Evolutionary conservation across 2,888 invertebrate species (phyloP).

Genomic region (Eueremaeus valkanovi): DNA sequence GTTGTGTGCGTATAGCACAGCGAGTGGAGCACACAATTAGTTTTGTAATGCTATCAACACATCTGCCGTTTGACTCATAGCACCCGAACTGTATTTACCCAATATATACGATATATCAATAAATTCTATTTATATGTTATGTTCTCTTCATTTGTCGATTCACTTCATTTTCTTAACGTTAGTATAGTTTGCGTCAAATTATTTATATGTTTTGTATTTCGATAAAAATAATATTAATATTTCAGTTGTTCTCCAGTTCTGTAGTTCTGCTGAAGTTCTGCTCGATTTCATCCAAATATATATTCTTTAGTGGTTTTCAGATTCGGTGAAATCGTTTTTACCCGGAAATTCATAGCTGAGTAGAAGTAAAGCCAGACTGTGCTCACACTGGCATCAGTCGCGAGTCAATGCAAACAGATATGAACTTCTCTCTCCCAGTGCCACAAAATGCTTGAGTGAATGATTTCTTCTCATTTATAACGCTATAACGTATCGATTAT

Average conservation of each 20-base stretch:
- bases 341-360: slow-evolving; percentile 11
- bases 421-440: neutral
- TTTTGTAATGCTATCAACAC: slow-evolving; percentile 32
- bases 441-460: slow-evolving; percentile 3
- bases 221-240: neutral
- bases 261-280: neutral
- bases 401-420: slow-evolving; percentile 15
- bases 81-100: neutral
- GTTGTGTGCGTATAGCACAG: neutral
- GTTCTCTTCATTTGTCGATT: slow-evolving; percentile 15
- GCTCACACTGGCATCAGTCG: neutral
- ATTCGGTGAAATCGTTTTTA: neutral
- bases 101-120: neutral
- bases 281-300: slow-evolving; percentile 4
- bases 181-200: too few species aligned
- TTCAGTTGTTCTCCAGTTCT: neutral
- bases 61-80: slow-evolving; percentile 31
- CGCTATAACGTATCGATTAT: slow-evolving; percentile 22
- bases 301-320: neutral
- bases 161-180: neutral
- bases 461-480: slow-evolving; percentile 20
- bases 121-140: neutral
- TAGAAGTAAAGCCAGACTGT: neutral
- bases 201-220: neutral
- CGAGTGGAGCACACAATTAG: slow-evolving; percentile 17